Evolutionary conservation across 2,888 invertebrate genomes (phyloP), one percentile per base, ranked within the genome.

Genomic region (Hirtodrosophila alboralis): DNA sequence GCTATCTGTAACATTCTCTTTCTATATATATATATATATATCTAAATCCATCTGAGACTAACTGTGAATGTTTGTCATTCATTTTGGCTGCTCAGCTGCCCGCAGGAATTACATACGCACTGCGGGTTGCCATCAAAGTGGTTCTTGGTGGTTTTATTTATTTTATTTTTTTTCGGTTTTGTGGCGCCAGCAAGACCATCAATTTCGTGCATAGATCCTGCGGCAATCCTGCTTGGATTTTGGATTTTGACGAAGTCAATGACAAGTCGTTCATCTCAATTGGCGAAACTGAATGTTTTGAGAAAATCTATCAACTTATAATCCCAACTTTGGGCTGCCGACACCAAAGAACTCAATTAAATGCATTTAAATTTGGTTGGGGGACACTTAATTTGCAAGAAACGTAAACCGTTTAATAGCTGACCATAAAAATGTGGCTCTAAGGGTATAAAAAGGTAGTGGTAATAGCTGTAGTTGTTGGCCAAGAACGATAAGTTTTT

Each of bases 81-180:
- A 58, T 14, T 23, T 64, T 26, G 45, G 43, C 47, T 64, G 43
- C 27, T 45, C 64, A 16, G 47, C 47, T 64, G 43, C 27, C 56
- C 65, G 13, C 48, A 34, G 63, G 43, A 48, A 14, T 38, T 30
- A 51, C 34, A 30, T 9, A 6, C 37, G 30, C 28, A 45, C 36
- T 21, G 4, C 12, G 21, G 47, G 9, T 16, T 26, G 41, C 9
- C 33, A 12, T 16, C 16, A 4, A 13, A 30, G 21, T 21, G 10
- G 14, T 10, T 13, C 26, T 26, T 1, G 18, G 18, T 21, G 3
- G 3, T 21, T 21, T 21, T n/a, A n/a, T n/a, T n/a, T n/a, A n/a
- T n/a, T n/a, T n/a, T n/a, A n/a, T n/a, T n/a, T n/a, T n/a, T n/a
- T n/a, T n/a, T n/a, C n/a, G n/a, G n/a, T n/a, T n/a, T n/a, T n/a